These are phyloP conservation scores for Phanerotoma sp. DNA, from an alignment of 2,888 invertebrate genomes.

Conservation along the genomic window DNA sequence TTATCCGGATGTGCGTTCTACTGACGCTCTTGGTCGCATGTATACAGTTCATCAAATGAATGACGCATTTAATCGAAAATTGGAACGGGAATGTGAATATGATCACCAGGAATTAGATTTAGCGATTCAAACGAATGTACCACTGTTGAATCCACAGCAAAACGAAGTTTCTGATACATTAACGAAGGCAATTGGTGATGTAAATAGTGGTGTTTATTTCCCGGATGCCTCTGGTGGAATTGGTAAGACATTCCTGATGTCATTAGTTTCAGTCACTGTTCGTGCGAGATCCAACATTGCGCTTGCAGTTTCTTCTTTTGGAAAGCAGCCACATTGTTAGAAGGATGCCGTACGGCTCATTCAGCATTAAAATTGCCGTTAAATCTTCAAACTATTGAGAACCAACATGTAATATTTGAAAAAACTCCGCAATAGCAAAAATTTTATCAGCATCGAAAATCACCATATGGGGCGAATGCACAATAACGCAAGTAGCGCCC, in stretches of 20 bases:
- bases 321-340: conserved; percentile 19
- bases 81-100: conserved; percentile 38
- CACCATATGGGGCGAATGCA: no score
- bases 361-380: conserved; percentile 33
- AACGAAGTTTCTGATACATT: conserved; percentile 25
- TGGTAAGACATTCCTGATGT: conserved; percentile 54
- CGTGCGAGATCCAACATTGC: conserved; percentile 30
- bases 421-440: conserved; percentile 39
- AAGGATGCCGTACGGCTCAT: conserved; percentile 12
- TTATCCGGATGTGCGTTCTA: background rate
- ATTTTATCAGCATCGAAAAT: conserved; percentile 39
- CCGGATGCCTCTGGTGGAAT: conserved; percentile 48
- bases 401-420: conserved; percentile 39
- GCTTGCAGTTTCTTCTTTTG: conserved; percentile 22
- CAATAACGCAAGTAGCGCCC: no score
- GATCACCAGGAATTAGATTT: conserved; percentile 24
- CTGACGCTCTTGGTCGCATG: no score
- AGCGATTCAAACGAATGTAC: conserved; percentile 28
- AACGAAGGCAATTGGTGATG: conserved; percentile 32
- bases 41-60: no score
- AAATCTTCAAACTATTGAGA: conserved; percentile 36
- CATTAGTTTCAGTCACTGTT: conserved; percentile 47
- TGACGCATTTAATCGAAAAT: conserved; percentile 34
- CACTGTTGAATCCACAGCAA: conserved; percentile 27
- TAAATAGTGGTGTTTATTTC: conserved; percentile 33